Percentiles rank a stretch among this genome's conserved stretches.
These are phyloP conservation scores for Chunga burmeisteri DNA, from an alignment of 2,113 vertebrate species.

Conservation along the genomic window DNA sequence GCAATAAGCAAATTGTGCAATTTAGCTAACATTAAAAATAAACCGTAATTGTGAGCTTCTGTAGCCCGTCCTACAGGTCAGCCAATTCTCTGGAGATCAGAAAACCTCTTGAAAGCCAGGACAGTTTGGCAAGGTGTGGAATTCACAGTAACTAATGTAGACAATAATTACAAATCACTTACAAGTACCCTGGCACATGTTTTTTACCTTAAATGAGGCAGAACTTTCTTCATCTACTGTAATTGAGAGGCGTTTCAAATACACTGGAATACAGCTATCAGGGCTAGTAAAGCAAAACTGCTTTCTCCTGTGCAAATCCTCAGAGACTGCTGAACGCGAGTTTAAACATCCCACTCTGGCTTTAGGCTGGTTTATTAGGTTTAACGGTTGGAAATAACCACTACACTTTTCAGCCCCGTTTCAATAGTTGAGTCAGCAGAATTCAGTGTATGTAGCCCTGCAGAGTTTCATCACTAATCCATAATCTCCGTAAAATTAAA, in stretches of 20 bases:
- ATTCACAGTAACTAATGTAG: not conserved
- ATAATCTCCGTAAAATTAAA: not conserved
- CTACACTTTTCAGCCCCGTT: not conserved
- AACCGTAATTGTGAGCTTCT: not conserved
- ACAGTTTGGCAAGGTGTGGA: not conserved
- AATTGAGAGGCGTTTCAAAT: not conserved
- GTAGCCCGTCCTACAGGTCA: not conserved
- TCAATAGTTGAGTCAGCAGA: not conserved
- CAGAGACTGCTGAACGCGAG: not conserved
- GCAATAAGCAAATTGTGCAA: not conserved
- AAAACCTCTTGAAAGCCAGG: not conserved
- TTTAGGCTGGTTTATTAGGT: conserved; percentile 10
- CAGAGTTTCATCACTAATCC: not conserved
- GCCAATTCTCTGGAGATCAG: not conserved
- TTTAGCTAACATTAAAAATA: not conserved
- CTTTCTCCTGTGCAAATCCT: not conserved
- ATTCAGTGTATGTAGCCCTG: not conserved
- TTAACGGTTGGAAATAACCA: conserved; percentile 12
- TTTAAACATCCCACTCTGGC: not conserved
- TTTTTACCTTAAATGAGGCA: not conserved
- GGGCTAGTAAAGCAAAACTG: not conserved
- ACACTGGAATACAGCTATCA: not conserved
- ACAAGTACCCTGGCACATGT: not conserved
- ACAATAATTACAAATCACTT: not conserved
- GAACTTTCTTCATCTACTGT: not conserved